Evolutionary conservation across 1,140 invertebrate genomes (phyloP), one percentile per base, ranked within the genome.

Genomic region (Araneus ventricosus): DNA sequence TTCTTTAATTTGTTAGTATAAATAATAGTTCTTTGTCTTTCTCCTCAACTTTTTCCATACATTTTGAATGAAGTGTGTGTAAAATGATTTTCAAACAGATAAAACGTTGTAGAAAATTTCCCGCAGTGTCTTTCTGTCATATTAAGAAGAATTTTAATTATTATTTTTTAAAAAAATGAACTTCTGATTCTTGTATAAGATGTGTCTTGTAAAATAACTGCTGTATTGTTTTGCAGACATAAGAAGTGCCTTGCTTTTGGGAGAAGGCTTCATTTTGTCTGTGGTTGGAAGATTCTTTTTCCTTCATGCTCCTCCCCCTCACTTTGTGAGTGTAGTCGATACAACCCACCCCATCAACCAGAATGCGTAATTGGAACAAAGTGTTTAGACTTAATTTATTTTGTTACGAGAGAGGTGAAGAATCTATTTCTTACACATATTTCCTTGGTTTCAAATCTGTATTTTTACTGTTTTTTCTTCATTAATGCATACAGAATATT

Each of bases 181-280:
- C 27, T 34, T 30, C 20, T 27, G n/a, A n/a, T 17, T 84, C 45
- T 84, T 22, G n/a, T 41, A 45, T 7, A 17, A 82, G 22, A 20
- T 37, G 37, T 41, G 2, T 84, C 4, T 37, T 24, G 4, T 82
- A 52, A 82, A 41, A 22, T 82, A 34, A 37, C 4, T 37, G 41
- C 8, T 34, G 14, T n/a, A 82, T 87, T 93, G 4, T 70, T 91
- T 94, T 91, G 10, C 87, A 94, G 93, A 94, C 75, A 90, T 94
- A 92, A 88, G 90, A 92, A 94, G 93, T 94, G 93, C 93, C 85
- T 88, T 94, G 89, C 87, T 94, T 63, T 79, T 94, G 86, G 93
- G 93, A 90, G 93, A 94, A 90, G 93, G 93, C 89, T 94, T 94
- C 70, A 93, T 94, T 67, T 92, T 94, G 52, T 92, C 89, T 86